phyloP scores from a whole-genome alignment of 2,113 vertebrate genomes.

The Xiphophorus couchianus region DNA sequence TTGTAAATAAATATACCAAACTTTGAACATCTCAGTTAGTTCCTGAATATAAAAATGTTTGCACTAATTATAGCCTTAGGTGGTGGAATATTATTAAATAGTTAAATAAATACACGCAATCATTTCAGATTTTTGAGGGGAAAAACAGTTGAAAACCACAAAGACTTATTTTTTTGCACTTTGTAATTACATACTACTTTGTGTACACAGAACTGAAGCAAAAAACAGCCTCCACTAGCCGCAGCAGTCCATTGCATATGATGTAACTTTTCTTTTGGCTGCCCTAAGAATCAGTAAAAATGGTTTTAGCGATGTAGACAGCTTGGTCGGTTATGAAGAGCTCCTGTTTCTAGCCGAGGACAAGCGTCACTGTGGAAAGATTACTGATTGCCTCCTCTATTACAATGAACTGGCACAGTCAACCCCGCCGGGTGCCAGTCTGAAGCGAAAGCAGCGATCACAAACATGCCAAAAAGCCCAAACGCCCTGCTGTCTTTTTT shows the following conservation, averaged over 20 bases:
- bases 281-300: background rate
- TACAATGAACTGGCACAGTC: slow-evolving; percentile 18
- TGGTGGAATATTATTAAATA: background rate
- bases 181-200: no score
- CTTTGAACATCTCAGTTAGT: background rate
- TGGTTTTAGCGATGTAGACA: background rate
- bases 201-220: no score
- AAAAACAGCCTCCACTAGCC: no score
- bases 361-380: slow-evolving; percentile 7
- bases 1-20: background rate
- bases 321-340: background rate
- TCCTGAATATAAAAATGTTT: background rate
- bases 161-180: background rate
- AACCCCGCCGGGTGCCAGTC: slow-evolving; percentile 16
- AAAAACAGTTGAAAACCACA: background rate
- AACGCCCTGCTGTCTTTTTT: slow-evolving; percentile 11
- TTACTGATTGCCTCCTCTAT: slow-evolving; percentile 1
- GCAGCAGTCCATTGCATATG: no score
- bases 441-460: slow-evolving; percentile 31
- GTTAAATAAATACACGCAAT: background rate
- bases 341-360: background rate
- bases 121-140: no score
- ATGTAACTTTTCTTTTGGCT: background rate
- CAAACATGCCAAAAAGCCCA: slow-evolving; percentile 20
- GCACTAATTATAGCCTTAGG: background rate